phyloP scores from a whole-genome alignment of 2,797 vertebrate genomes.

The Betta splendens region DNA sequence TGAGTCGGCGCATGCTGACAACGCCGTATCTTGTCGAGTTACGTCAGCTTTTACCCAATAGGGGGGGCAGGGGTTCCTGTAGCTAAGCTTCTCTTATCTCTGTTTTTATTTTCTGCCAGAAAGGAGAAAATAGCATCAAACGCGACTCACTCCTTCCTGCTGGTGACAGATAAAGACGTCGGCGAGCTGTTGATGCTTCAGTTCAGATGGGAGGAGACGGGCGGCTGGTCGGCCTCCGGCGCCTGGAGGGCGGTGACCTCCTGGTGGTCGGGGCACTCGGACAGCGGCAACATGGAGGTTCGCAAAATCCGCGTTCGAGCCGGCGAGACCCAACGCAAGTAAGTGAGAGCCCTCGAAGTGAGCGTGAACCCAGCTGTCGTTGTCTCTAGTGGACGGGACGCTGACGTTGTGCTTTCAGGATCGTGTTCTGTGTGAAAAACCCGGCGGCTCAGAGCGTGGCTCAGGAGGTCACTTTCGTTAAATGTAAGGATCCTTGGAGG shows the following conservation, averaged over 20 bases:
- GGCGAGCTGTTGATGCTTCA: slow-evolving; percentile 82
- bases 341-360: slow-evolving; percentile 12
- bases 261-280: slow-evolving; percentile 76
- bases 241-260: slow-evolving; percentile 75
- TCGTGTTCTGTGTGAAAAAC: slow-evolving; percentile 79
- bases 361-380: background rate
- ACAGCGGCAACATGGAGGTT: slow-evolving; percentile 59
- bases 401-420: slow-evolving; percentile 54
- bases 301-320: slow-evolving; percentile 80
- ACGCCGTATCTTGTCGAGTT: slow-evolving; percentile 18
- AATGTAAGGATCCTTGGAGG: slow-evolving; percentile 77
- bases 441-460: slow-evolving; percentile 39
- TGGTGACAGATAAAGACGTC: slow-evolving; percentile 81
- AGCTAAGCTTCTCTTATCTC: background rate
- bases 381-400: background rate
- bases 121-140: slow-evolving; percentile 76
- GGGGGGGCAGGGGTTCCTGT: slow-evolving; percentile 35
- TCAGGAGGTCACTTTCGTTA: slow-evolving; percentile 78
- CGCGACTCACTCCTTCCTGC: slow-evolving; percentile 80
- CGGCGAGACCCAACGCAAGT: slow-evolving; percentile 83
- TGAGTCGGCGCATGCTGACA: slow-evolving; percentile 59
- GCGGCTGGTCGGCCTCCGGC: slow-evolving; percentile 72
- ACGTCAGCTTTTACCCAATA: background rate
- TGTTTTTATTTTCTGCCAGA: slow-evolving; percentile 50
- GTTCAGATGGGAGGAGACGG: slow-evolving; percentile 78